Base-by-base conservation (phyloP, 2,888 invertebrate genomes). In the Blastobasis adustella region DNA sequence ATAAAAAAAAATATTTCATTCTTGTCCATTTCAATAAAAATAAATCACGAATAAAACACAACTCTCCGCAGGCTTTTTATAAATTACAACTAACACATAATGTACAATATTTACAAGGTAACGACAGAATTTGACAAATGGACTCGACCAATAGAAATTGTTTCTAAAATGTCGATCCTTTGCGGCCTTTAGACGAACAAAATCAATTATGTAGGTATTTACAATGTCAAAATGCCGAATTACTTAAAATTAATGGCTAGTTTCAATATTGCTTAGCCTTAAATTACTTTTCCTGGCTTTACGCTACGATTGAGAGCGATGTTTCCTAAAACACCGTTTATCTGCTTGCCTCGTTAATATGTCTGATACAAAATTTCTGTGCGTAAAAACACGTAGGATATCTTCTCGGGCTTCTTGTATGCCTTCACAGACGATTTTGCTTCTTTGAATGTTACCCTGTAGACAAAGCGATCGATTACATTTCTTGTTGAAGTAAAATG, bases 371-470 rank as follows among this genome's bases (percentile, higher is more conserved):
- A 95, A 94, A 50, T 92, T 92, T 80, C 97, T 96, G 77, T 98
- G 98, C 60, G 97, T 96, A 71, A 98, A 95, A 56, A 98, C 94
- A 69, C 96, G 94, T 76, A 96, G 92, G 58, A 98, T 93, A 76
- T 96, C 96, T 55, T 92, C 91, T 65, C 95, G 93, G 0, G 97
- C 96, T 74, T 98, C 98, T 57, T 92, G 91, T 81, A 98, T 93
- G 57, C 97, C 97, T 73, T 98, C 98, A 58, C 95, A 94, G 45
- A 98, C 95, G 57, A 98, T 94, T 89, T 95, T 96, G 77, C 97
- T 96, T 50, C 98, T 91, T 84, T 98, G 98, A 78, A 97, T 94
- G 81, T 98, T 98, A 49, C 97, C 98, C 95, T 98, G 89, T 46
- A 90, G 67, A 54, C 51, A 51, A 54, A 47, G 23, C 23, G 23